phyloP scores from a whole-genome alignment of 2,797 vertebrate species.

The Rhinogobio ventralis region DNA sequence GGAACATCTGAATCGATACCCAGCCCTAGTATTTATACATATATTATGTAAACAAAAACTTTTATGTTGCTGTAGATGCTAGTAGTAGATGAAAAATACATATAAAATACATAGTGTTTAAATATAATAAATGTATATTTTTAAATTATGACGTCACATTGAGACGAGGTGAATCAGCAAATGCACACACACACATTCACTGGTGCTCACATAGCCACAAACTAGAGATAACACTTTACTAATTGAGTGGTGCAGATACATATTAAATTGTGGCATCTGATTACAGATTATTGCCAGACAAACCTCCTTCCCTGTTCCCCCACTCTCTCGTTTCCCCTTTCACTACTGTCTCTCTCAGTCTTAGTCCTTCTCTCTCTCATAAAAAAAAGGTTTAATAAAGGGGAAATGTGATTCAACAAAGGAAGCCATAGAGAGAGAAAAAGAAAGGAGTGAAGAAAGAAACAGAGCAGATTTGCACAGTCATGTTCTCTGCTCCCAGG shows the following conservation, averaged over 20 bases:
- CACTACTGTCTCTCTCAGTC: constrained; percentile 17
- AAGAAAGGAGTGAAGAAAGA: constrained; percentile 37
- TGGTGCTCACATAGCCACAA: not conserved
- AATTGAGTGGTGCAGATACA: constrained; percentile 43
- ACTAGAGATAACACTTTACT: constrained; percentile 26
- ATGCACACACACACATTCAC: constrained; percentile 8
- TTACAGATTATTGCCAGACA: constrained; percentile 48
- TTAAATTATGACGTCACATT: no score
- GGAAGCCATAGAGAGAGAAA: constrained; percentile 13
- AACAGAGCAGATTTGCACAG: constrained; percentile 27
- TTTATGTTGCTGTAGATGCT: no score
- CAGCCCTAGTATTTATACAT: no score
- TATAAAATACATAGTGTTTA: not conserved
- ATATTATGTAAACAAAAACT: no score
- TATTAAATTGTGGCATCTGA: constrained; percentile 49
- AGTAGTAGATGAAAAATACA: no score
- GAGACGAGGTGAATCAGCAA: not conserved
- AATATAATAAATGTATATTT: not conserved
- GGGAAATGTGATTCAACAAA: constrained; percentile 46
- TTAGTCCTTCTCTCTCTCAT: not conserved
- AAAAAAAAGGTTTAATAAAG: constrained; percentile 43
- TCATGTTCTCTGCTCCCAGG: constrained; percentile 35
- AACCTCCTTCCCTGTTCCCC: not conserved
- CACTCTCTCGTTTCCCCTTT: constrained; percentile 1
- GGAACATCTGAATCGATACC: no score